phyloP scores from a whole-genome alignment of 1,140 invertebrate species.

The Brachionus rotundiformis region DNA sequence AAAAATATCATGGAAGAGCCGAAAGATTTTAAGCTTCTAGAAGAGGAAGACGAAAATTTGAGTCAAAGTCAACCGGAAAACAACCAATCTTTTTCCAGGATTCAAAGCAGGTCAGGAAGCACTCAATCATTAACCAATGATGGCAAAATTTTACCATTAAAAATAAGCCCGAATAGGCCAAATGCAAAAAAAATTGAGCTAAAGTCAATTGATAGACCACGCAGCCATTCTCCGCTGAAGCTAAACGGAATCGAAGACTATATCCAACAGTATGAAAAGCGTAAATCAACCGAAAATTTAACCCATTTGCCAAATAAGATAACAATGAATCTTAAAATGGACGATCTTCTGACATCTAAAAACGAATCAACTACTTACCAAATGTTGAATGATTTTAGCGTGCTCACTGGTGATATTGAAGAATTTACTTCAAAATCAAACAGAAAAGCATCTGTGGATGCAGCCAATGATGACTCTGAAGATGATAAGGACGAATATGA shows the following conservation, averaged over 20 bases:
- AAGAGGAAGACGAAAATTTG: constrained; percentile 17
- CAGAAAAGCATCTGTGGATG: background rate
- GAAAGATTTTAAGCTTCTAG: constrained; percentile 15
- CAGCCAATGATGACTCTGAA: background rate
- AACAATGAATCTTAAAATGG: constrained; percentile 50
- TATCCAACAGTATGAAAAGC: constrained; percentile 24
- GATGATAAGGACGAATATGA: constrained; percentile 4
- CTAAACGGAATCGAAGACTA: constrained; percentile 44
- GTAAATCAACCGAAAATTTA: constrained; percentile 15
- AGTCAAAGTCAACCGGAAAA: background rate
- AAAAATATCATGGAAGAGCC: constrained; percentile 10
- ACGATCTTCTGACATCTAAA: constrained; percentile 11
- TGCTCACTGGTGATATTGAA: constrained; percentile 39
- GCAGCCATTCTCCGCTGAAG: constrained; percentile 35
- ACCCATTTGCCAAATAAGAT: constrained; percentile 33
- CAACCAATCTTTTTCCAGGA: background rate
- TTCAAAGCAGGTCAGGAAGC: background rate
- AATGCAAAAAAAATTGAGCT: constrained; percentile 33
- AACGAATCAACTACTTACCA: constrained; percentile 34
- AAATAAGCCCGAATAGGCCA: background rate
- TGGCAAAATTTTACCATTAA: background rate
- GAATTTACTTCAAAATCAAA: constrained; percentile 11
- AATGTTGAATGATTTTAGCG: constrained; percentile 46
- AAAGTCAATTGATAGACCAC: constrained; percentile 44
- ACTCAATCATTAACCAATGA: background rate